Evolutionary conservation across 2,113 vertebrate species (phyloP).

Genomic region (Gasterosteus aculeatus): DNA sequence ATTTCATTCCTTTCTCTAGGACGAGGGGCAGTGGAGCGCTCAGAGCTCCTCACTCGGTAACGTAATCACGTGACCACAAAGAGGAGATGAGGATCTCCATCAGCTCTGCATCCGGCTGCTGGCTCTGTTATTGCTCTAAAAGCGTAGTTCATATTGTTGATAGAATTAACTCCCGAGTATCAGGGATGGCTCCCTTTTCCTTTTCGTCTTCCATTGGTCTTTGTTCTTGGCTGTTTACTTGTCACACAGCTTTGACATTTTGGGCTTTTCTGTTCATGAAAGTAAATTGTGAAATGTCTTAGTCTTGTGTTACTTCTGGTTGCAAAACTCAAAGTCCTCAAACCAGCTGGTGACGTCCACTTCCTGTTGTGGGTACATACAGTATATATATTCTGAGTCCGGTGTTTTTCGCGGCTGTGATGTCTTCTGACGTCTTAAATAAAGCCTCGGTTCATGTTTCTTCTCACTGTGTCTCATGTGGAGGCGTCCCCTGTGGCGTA

Average conservation of each 20-base stretch:
- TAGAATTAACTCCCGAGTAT: not conserved
- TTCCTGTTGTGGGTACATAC: not conserved
- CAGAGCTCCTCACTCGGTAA: conserved; percentile 43
- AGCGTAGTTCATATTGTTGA: not conserved
- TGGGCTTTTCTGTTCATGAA: not conserved
- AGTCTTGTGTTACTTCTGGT: not conserved
- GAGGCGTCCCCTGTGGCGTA: conserved; percentile 11
- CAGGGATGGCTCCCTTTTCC: not conserved
- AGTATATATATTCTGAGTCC: not conserved
- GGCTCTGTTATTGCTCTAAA: not conserved
- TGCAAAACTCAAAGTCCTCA: not conserved
- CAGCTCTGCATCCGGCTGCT: conserved; percentile 1
- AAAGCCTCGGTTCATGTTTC: conserved; percentile 8
- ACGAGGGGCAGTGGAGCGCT: conserved; percentile 31
- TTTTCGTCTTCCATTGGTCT: not conserved
- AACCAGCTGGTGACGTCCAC: not conserved
- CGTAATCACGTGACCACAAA: conserved; percentile 22
- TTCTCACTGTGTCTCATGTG: conserved; percentile 8
- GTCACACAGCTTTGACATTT: not conserved
- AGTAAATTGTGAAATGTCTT: not conserved
- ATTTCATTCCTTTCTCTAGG: conserved; percentile 25
- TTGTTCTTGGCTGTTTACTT: not conserved
- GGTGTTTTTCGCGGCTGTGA: not conserved
- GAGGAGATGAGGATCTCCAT: conserved; percentile 11
- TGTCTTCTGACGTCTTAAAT: not conserved